phyloP scores from a whole-genome alignment of 2,888 invertebrate species.

The Fragum fragum region DNA sequence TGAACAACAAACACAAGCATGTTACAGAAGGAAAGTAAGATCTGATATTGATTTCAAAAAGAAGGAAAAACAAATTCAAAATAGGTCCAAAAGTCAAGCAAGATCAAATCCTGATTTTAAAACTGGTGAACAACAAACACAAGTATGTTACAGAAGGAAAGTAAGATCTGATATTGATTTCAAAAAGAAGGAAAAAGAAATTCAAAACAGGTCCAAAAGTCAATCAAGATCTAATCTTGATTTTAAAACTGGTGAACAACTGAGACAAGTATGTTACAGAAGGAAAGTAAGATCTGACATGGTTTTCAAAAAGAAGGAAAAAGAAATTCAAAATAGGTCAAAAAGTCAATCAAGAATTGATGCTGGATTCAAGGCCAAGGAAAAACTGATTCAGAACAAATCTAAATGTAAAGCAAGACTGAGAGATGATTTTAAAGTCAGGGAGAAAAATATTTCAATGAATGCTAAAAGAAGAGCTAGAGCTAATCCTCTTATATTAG shows the following conservation, averaged over 20 bases:
- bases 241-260: not conserved
- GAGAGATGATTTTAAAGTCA: constrained; percentile 4
- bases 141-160: not conserved
- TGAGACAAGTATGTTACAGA: not conserved
- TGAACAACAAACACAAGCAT: not conserved
- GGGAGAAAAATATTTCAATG: not conserved
- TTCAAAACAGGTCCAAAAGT: not conserved
- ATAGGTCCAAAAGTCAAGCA: not conserved
- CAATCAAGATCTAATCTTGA: not conserved
- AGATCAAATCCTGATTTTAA: constrained; percentile 6
- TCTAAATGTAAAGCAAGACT: constrained; percentile 3
- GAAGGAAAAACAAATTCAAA: constrained; percentile 2
- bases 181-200: constrained; percentile 1
- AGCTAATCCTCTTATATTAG: constrained; percentile 1
- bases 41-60: not conserved
- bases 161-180: not conserved
- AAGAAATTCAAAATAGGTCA: not conserved
- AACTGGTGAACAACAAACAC: constrained; percentile 4
- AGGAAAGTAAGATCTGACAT: not conserved
- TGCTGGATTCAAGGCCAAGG: not conserved
- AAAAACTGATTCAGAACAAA: constrained; percentile 42
- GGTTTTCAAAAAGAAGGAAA: not conserved
- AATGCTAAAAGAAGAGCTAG: constrained; percentile 14
- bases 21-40: not conserved
- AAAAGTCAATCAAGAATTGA: not conserved